Evolutionary conservation across 2,113 vertebrate genomes (phyloP).

Genomic region (Acanthisitta chloris): DNA sequence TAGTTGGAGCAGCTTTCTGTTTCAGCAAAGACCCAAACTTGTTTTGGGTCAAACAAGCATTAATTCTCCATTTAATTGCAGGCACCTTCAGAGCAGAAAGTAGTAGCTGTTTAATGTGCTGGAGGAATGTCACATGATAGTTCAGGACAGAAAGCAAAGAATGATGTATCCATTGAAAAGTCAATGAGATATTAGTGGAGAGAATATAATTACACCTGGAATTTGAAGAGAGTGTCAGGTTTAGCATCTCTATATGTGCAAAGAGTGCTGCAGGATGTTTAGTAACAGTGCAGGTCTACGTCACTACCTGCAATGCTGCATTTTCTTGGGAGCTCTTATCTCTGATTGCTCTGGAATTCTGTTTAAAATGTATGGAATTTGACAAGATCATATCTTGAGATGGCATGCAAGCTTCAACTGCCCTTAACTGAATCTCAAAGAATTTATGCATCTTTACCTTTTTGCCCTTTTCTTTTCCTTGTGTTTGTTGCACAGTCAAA

Average conservation of each 20-base stretch:
- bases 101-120: not conserved
- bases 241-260: not conserved
- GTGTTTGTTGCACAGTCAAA: slow-evolving; percentile 24
- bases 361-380: slow-evolving; percentile 17
- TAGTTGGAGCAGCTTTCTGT: not conserved
- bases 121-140: not conserved
- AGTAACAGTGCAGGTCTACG: not conserved
- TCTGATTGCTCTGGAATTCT: not conserved
- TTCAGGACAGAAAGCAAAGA: not conserved
- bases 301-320: not conserved
- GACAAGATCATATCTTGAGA: not conserved
- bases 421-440: not conserved
- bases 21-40: not conserved
- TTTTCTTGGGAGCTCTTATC: not conserved
- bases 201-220: not conserved
- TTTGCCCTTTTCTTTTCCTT: not conserved
- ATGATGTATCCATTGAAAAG: not conserved
- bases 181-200: not conserved
- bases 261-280: not conserved
- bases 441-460: not conserved
- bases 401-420: not conserved
- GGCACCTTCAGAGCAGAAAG: not conserved
- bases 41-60: not conserved
- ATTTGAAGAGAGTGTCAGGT: not conserved
- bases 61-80: not conserved